phyloP scores from a whole-genome alignment of 2,113 vertebrate species.

The Prinia subflava region DNA sequence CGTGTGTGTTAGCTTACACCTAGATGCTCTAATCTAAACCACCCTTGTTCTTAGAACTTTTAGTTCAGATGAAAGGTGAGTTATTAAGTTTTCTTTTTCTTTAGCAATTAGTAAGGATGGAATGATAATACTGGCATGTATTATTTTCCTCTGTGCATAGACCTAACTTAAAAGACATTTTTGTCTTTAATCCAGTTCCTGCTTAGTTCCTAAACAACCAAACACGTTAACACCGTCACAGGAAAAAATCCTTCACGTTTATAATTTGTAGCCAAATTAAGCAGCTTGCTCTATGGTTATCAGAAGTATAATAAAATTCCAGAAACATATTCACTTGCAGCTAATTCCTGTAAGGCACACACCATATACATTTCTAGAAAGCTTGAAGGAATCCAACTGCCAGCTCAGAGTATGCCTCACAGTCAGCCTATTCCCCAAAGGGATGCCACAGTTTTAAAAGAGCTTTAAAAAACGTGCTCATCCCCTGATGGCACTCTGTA shows the following conservation, averaged over 20 bases:
- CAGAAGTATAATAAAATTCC: constrained; percentile 26
- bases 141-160: neutral
- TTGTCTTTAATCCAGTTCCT: neutral
- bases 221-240: neutral
- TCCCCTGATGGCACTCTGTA: constrained; percentile 20
- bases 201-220: neutral
- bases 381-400: constrained; percentile 33
- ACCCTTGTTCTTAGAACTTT: neutral
- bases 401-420: constrained; percentile 37
- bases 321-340: constrained; percentile 36
- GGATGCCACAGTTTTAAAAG: constrained; percentile 30
- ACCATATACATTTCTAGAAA: constrained; percentile 35
- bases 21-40: neutral
- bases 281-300: neutral
- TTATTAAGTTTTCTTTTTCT: neutral
- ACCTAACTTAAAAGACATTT: neutral
- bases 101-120: neutral
- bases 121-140: neutral
- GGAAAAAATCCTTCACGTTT: neutral
- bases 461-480: constrained; percentile 20
- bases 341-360: constrained; percentile 33
- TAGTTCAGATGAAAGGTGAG: neutral
- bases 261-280: constrained; percentile 27
- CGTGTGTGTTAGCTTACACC: accelerated
- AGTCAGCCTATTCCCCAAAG: constrained; percentile 35